Conservation (phyloP, 2,888 invertebrate genomes). For the Sinhomidia bicolor region DNA sequence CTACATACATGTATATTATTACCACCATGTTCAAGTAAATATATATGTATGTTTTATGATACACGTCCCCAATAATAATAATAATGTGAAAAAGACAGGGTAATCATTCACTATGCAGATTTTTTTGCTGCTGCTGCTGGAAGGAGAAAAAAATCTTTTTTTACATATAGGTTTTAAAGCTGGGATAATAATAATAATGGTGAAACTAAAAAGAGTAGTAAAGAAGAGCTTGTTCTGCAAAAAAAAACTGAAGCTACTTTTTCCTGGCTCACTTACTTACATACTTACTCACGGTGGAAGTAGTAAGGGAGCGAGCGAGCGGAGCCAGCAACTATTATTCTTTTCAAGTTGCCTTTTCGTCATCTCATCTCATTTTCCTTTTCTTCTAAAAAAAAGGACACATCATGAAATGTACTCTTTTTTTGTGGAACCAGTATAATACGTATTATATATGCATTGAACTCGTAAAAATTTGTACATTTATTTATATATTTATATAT, state of each 20-base stretch:
- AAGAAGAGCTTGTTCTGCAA: constrained; percentile 44
- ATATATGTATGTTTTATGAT: constrained; percentile 2
- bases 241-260: constrained; percentile 40
- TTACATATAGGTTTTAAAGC: constrained; percentile 12
- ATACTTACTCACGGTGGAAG: not conserved
- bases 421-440: not conserved
- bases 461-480: not conserved
- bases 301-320: not conserved
- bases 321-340: constrained; percentile 44
- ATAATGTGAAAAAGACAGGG: constrained; percentile 40
- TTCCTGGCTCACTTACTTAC: constrained; percentile 15
- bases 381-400: not conserved
- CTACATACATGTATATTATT: too few species aligned
- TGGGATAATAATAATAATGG: constrained; percentile 46
- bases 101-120: constrained; percentile 58
- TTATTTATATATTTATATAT: constrained; percentile 10
- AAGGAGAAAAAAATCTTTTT: constrained; percentile 46
- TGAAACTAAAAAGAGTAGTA: constrained; percentile 47
- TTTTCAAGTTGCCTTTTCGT: constrained; percentile 51
- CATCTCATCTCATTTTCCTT: constrained; percentile 57
- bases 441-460: not conserved
- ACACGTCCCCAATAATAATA: not conserved
- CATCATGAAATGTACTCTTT: not conserved
- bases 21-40: not conserved
- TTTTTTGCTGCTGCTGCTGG: constrained; percentile 57